Evolutionary conservation across 2,797 vertebrate genomes (phyloP), one percentile per base, ranked within the genome.

Genomic region (Pantherophis vulpinus): DNA sequence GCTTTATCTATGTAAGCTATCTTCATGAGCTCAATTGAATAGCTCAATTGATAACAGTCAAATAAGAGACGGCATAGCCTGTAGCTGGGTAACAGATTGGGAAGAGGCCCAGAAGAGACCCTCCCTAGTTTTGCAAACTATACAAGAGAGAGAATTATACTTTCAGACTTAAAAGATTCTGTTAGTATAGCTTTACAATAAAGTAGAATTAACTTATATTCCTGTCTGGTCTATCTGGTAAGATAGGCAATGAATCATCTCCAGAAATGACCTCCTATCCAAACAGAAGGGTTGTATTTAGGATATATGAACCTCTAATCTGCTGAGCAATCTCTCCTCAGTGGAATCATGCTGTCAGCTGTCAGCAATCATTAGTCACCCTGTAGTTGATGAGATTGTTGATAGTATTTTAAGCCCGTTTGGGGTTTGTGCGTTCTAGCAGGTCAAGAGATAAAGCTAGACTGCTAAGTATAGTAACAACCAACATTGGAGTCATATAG

Each of bases 391-490:
- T 91, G 90, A 87, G 58, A 63, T 86, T 91, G 90, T 93, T 93
- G 90, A 87, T 56, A 74, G 66, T 59, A 42, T 79, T 86, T 91
- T 70, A 55, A 83, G 90, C 90, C 42, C 32, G 87, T 55, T 61
- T 59, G 42, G 42, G 3, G 42, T 42, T 42, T 42, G 90, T 63
- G 66, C 7, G 58, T 83, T 93, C 56, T 70, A 91, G 61, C 58
- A 93, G 93, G 90, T 93, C 90, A 91, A 91, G 83, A 93, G 93
- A 91, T 89, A 70, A 93, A 89, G 58, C 58, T 89, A 91, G 87
- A 93, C 58, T 91, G 93, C 93, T 93, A 90, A 93, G 89, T 59
- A 89, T 87, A 61, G 87, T 47, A 93, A 91, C 90, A 93, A 63
- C 86, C 47, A 86, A 42, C 32, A 59, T 61, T 79, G 32, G 90